These are phyloP conservation scores for Latrodectus geometricus DNA, from an alignment of 1,140 invertebrate genomes.

Conservation along the genomic window DNA sequence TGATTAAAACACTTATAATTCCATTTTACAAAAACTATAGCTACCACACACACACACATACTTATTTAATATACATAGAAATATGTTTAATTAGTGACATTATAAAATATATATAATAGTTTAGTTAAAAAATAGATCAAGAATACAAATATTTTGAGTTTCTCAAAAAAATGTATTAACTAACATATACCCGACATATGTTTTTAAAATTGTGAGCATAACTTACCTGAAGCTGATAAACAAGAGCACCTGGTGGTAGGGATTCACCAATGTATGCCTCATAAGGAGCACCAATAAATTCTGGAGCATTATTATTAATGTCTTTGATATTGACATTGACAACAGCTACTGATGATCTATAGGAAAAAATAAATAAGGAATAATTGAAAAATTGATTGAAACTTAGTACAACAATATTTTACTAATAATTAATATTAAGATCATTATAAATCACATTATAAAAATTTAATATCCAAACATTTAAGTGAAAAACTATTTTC, in stretches of 20 bases:
- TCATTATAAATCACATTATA: no score
- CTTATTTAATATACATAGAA: no score
- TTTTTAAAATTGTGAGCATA: conserved; percentile 3
- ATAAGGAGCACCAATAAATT: conserved; percentile 65
- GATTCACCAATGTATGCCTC: conserved; percentile 66
- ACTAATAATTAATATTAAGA: no score
- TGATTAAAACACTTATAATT: no score
- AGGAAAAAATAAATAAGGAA: neutral
- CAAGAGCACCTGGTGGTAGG: conserved; percentile 65
- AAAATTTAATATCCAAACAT: no score
- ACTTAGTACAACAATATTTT: no score
- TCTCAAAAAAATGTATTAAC: neutral
- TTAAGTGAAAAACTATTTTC: no score
- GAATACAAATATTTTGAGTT: neutral
- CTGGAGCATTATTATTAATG: conserved; percentile 70
- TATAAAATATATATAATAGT: no score
- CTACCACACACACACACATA: no score
- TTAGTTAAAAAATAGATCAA: neutral
- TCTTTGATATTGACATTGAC: conserved; percentile 68
- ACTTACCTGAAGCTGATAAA: conserved; percentile 64
- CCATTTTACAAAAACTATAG: no score
- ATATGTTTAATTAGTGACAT: no score
- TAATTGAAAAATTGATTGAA: no score
- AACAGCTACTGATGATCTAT: conserved; percentile 64
- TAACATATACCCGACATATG: conserved; percentile 6